A percentile compares a stretch with the other conserved stretches of the same genome.
These are phyloP conservation scores for Talpa occidentalis DNA, from an alignment of 2,113 vertebrate species.

Conservation along the genomic window DNA sequence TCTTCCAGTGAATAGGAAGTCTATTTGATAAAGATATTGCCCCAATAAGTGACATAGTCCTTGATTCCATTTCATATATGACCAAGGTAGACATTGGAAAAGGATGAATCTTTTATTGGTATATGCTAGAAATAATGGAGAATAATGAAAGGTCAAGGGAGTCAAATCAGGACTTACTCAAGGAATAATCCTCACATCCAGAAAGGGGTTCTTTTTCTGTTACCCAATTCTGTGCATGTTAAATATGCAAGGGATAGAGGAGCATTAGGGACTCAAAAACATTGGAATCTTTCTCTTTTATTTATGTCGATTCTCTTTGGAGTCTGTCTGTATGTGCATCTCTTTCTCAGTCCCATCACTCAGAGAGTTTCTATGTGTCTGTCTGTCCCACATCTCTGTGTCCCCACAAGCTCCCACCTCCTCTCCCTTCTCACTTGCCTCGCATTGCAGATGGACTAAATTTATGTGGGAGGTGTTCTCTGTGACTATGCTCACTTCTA, in stretches of 20 bases:
- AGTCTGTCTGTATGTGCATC: background rate
- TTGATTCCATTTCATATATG: background rate
- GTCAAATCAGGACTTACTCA: background rate
- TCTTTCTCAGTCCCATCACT: background rate
- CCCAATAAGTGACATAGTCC: background rate
- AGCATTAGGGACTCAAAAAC: background rate
- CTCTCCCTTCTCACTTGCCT: background rate
- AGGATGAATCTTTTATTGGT: background rate
- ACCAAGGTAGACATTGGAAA: background rate
- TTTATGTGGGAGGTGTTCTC: background rate
- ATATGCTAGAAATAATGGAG: background rate
- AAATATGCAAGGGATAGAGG: background rate
- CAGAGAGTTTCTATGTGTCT: background rate
- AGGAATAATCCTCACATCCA: background rate
- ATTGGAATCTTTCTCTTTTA: background rate
- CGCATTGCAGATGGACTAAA: background rate
- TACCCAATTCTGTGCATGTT: background rate
- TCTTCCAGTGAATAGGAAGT: background rate
- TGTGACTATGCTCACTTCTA: background rate
- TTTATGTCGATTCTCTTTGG: background rate
- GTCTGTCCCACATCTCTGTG: background rate
- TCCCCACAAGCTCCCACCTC: background rate
- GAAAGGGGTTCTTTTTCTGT: background rate
- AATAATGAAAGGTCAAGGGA: background rate
- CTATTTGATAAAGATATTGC: background rate